Conservation (phyloP, 2,888 invertebrate genomes). For the Sipha maydis region DNA sequence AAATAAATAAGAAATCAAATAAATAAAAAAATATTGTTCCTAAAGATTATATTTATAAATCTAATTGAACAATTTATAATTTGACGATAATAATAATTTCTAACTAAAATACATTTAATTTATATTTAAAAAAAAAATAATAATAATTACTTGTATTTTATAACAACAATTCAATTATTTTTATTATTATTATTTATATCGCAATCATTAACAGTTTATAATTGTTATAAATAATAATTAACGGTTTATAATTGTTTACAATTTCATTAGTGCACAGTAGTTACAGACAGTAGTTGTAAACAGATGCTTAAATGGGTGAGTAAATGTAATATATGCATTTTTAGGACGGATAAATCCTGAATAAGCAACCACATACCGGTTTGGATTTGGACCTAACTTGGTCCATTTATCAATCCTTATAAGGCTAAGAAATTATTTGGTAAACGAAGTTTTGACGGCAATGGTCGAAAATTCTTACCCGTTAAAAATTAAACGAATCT, state of each 20-base stretch:
- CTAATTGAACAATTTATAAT: background rate
- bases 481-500: background rate
- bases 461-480: background rate
- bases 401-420: conserved; percentile 49
- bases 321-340: conserved; percentile 10
- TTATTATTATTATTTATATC: too few relatives aligned
- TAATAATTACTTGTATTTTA: too few relatives aligned
- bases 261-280: background rate
- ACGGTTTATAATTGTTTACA: background rate
- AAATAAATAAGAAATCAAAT: too few relatives aligned
- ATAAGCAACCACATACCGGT: conserved; percentile 53
- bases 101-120: background rate
- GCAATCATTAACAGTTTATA: background rate
- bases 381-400: conserved; percentile 21
- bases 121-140: background rate
- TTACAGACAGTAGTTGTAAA: conserved; percentile 19
- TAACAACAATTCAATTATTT: too few relatives aligned
- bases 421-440: conserved; percentile 26
- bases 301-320: background rate
- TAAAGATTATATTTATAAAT: background rate
- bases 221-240: too few relatives aligned
- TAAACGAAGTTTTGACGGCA: conserved; percentile 28
- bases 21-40: background rate
- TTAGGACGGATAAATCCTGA: conserved; percentile 36
- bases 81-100: background rate